These are phyloP conservation scores for Chaenogobius annularis DNA, from an alignment of 2,113 vertebrate genomes.

Conservation along the genomic window DNA sequence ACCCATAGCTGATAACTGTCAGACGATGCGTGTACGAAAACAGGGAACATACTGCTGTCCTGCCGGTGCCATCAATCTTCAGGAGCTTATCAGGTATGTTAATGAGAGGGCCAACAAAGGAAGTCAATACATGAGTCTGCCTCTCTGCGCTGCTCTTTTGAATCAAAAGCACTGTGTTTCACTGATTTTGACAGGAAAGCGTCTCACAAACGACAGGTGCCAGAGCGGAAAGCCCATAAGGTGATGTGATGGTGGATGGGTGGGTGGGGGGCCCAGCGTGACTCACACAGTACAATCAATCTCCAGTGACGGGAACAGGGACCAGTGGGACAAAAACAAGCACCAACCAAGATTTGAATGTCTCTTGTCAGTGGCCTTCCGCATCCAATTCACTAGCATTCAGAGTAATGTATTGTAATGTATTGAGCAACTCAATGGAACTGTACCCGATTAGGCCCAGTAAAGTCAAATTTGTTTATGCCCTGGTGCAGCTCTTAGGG, in stretches of 20 bases:
- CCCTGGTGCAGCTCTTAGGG: too few species aligned
- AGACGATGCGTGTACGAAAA: constrained; percentile 66
- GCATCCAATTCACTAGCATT: too few species aligned
- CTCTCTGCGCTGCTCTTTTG: not conserved
- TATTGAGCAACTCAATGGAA: too few species aligned
- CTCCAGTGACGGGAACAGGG: constrained; percentile 45
- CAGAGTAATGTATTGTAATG: too few species aligned
- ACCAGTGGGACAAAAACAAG: constrained; percentile 41
- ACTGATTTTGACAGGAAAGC: constrained; percentile 34
- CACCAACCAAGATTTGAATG: constrained; percentile 33
- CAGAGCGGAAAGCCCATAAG: constrained; percentile 51
- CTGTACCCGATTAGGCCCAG: too few species aligned
- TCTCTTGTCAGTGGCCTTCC: constrained; percentile 26
- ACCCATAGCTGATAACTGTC: constrained; percentile 71
- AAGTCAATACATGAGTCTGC: constrained; percentile 28
- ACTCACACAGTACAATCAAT: constrained; percentile 63
- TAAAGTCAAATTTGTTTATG: too few species aligned
- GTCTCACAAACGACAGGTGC: constrained; percentile 35
- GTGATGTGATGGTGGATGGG: constrained; percentile 46
- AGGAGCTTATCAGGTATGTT: constrained; percentile 56
- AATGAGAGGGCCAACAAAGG: constrained; percentile 55
- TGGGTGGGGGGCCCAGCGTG: constrained; percentile 50
- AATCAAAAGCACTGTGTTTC: constrained; percentile 20
- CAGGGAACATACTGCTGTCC: constrained; percentile 53
- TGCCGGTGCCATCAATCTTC: constrained; percentile 59